Conservation (phyloP, 2,797 vertebrate species). For the Ficedula albicollis region DNA sequence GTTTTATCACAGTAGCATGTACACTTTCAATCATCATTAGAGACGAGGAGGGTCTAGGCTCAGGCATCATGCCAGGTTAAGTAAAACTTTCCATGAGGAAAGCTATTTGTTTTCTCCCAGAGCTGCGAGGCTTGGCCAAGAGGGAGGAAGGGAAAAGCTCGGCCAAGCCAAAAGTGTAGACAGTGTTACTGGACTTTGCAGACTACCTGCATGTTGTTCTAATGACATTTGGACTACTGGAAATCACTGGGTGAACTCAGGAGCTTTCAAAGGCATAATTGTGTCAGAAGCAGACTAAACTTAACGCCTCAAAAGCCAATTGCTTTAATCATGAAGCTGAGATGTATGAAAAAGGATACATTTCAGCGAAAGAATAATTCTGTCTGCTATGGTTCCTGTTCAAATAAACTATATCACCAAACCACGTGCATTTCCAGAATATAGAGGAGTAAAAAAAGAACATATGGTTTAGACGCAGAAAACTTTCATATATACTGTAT, state of each 20-base stretch:
- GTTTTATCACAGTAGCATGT: constrained; percentile 81
- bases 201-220: constrained; percentile 75
- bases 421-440: constrained; percentile 63
- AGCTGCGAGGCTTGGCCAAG: constrained; percentile 54
- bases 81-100: constrained; percentile 96
- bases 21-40: constrained; percentile 87
- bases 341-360: constrained; percentile 65
- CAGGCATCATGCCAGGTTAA: constrained; percentile 84
- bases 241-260: constrained; percentile 58
- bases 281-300: constrained; percentile 74
- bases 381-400: constrained; percentile 73
- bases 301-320: constrained; percentile 55
- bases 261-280: constrained; percentile 71
- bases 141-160: constrained; percentile 32
- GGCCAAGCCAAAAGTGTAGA: constrained; percentile 54
- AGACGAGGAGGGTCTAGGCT: constrained; percentile 82
- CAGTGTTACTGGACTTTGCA: constrained; percentile 57
- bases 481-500: constrained; percentile 58
- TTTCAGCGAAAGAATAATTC: constrained; percentile 73
- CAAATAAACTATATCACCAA: constrained; percentile 75
- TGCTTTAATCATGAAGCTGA: constrained; percentile 61
- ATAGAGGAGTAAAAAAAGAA: constrained; percentile 41
- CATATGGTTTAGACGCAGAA: constrained; percentile 62
- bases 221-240: constrained; percentile 76
- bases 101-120: constrained; percentile 82